Evolutionary conservation across 2,888 invertebrate genomes (phyloP), one percentile per base, ranked within the genome.

Genomic region (Tachina grossa): DNA sequence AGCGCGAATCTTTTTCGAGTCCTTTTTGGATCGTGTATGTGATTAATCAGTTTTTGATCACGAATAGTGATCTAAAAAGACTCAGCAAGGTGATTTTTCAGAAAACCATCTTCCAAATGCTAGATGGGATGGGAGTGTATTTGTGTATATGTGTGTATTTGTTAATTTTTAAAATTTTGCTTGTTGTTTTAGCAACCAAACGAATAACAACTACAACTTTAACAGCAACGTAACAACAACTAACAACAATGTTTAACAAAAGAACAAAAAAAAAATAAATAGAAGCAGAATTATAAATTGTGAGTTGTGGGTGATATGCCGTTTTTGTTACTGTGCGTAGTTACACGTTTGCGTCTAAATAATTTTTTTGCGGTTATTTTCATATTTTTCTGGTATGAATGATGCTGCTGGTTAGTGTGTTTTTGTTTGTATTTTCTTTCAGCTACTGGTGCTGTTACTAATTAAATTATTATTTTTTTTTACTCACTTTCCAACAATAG

Each of bases 171-270:
- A 57, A 78, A 83, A 74, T 78, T 74, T 78, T 74, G 47, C 76
- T 72, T 80, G 76, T 77, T 84, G 63, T 59, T 91, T 82, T 83
- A 90, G 91, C 89, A 90, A 90, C 90, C 90, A 81, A 82, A 79
- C 78, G 55, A 75, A 71, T 59, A 77, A 68, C 75, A 80, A 66
- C 90, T 89, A 89, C 89, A 90, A 89, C 89, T 89, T 89, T 89
- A 90, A 88, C 81, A 79, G 66, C 83, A 87, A 71, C 71, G 75
- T 68, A 88, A 84, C 65, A 86, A 81, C 51, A 53, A 53, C 14
- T 65, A 61, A 49, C 72, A 72, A 81, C 76, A 75, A 75, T 88
- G 68, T 77, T 83, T 57, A 74, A 43, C 16, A 51, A 61, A 19
- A 45, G 22, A 55, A 71, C 47, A 39, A 69, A 75, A 83, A 83